Conservation (phyloP, 23 tunicate genomes). For the Corella eumyota region DNA sequence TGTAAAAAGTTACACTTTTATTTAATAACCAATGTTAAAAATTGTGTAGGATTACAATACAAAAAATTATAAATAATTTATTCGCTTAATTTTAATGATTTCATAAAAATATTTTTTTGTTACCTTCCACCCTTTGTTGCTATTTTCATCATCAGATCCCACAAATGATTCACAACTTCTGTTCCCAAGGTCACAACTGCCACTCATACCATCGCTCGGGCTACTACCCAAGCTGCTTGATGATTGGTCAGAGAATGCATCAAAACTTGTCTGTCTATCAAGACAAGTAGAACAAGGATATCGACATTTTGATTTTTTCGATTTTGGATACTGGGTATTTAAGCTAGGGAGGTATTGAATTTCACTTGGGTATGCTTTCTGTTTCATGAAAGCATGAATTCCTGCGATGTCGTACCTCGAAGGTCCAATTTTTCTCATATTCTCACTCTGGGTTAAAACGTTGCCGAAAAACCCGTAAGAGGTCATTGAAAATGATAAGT, state of each 20-base stretch:
- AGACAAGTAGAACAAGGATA: conserved; percentile 26
- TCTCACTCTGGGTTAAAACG: conserved; percentile 58
- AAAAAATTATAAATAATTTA: no score
- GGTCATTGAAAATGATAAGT: conserved; percentile 86
- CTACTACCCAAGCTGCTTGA: neutral
- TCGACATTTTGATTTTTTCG: conserved; percentile 7
- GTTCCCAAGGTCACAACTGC: neutral
- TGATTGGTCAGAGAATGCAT: no score
- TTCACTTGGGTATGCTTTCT: conserved; percentile 35
- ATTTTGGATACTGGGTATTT: no score
- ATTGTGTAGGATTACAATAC: no score
- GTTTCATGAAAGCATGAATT: conserved; percentile 34
- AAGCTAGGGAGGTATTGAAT: conserved; percentile 46
- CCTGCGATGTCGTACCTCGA: conserved; percentile 73
- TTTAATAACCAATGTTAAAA: no score
- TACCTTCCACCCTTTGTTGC: conserved; percentile 1
- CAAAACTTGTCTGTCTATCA: no score
- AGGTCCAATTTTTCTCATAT: conserved; percentile 66
- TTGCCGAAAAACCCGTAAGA: conserved; percentile 80
- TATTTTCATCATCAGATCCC: neutral
- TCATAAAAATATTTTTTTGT: no score
- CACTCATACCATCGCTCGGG: neutral
- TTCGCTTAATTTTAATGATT: no score
- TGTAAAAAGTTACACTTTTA: no score
- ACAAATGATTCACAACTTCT: neutral